Conservation (phyloP, 2,888 invertebrate species). For the Zelleria hepariella region DNA sequence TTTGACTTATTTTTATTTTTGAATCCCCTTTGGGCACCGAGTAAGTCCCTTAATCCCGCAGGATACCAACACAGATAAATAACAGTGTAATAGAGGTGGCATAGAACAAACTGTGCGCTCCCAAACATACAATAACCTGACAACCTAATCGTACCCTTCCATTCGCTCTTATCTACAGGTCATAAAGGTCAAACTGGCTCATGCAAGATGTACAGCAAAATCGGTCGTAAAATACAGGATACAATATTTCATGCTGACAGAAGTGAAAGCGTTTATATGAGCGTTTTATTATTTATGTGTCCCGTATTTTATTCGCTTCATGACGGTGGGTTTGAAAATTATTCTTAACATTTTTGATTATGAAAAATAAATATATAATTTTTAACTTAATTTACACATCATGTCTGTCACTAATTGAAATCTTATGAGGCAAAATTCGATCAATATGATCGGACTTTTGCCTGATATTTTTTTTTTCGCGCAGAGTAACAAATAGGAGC, state of each 20-base stretch:
- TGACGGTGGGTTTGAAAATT: slow-evolving; percentile 35
- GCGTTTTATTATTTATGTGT: slow-evolving; percentile 68
- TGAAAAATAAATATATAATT: too few species aligned
- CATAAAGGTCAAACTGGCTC: not conserved
- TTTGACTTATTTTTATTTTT: too few species aligned
- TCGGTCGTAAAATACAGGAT: slow-evolving; percentile 39
- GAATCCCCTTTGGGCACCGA: too few species aligned
- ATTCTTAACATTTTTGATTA: not conserved
- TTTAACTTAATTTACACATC: too few species aligned
- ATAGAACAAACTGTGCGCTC: slow-evolving; percentile 48
- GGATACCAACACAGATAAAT: slow-evolving; percentile 40
- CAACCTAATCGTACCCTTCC: not conserved
- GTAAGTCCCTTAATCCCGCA: not conserved
- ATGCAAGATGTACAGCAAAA: not conserved
- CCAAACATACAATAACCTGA: not conserved
- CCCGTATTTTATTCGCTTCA: slow-evolving; percentile 71
- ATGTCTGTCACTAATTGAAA: too few species aligned
- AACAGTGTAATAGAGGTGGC: slow-evolving; percentile 55
- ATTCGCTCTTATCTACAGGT: not conserved
- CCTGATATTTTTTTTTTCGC: too few species aligned
- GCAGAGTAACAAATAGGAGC: too few species aligned
- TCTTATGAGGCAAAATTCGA: too few species aligned
- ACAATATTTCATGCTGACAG: slow-evolving; percentile 72
- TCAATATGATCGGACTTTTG: too few species aligned
- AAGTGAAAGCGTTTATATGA: slow-evolving; percentile 70